Conservation (phyloP, 2,888 invertebrate species). For the Rhorus exstirpatorius region DNA sequence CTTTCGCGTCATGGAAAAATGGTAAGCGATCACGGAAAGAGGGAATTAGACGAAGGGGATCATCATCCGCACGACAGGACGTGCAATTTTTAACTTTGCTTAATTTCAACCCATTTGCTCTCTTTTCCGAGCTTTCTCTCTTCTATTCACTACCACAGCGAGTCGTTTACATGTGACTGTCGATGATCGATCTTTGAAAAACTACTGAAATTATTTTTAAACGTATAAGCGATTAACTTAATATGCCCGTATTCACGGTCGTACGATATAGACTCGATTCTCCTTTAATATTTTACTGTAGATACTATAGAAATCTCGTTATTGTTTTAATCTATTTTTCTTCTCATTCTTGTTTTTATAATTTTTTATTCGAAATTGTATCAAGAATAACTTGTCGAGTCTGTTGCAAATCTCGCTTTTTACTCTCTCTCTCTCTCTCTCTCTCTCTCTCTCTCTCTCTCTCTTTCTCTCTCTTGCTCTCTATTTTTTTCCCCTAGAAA, state of each 20-base stretch:
- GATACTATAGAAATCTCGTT: constrained; percentile 19
- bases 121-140: constrained; percentile 10
- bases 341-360: constrained; percentile 9
- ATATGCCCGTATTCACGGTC: neutral
- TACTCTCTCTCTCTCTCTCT: constrained; percentile 7
- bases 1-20: constrained; percentile 75
- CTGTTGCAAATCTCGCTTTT: constrained; percentile 48
- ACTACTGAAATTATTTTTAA: constrained; percentile 24
- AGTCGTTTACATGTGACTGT: neutral
- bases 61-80: constrained; percentile 72
- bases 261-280: neutral
- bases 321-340: constrained; percentile 16
- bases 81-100: constrained; percentile 74
- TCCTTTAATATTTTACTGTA: constrained; percentile 3
- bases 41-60: constrained; percentile 76
- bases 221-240: neutral
- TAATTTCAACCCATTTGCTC: constrained; percentile 44
- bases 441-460: neutral
- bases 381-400: constrained; percentile 41
- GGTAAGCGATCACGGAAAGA: constrained; percentile 77
- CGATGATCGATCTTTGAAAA: constrained; percentile 37
- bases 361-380: constrained; percentile 41
- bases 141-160: neutral
- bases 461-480: constrained; percentile 3
- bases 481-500: neutral